Percentiles rank a stretch among this genome's conserved stretches.
Evolutionary conservation across 2,888 invertebrate species (phyloP).

Genomic region (Sussaba pulchella): DNA sequence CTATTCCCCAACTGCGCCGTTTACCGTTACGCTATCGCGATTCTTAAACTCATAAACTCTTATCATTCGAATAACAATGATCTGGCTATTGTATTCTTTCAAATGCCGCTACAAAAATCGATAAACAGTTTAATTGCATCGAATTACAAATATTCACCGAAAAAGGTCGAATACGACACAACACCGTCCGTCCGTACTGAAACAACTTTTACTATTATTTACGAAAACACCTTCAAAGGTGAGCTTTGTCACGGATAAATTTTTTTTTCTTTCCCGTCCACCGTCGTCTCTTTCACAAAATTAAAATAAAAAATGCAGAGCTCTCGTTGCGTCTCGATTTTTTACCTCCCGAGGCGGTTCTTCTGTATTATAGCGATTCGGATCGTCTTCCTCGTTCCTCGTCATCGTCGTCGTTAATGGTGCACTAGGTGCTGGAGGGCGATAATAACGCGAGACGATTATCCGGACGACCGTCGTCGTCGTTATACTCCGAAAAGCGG

Average conservation of each 20-base stretch:
- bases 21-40: no score
- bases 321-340: constrained; percentile 36
- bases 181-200: not conserved
- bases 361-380: constrained; percentile 54
- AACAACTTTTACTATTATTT: constrained; percentile 21
- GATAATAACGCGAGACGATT: constrained; percentile 64
- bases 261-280: constrained; percentile 21
- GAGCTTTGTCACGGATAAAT: not conserved
- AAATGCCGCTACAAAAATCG: no score
- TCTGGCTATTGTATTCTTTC: no score
- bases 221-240: constrained; percentile 19
- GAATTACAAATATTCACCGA: constrained; percentile 73
- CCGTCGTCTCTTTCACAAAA: constrained; percentile 40
- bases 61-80: no score
- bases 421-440: constrained; percentile 21
- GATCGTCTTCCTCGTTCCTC: constrained; percentile 30
- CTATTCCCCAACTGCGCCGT: no score
- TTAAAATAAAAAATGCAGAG: constrained; percentile 38
- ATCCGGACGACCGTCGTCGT: constrained; percentile 67
- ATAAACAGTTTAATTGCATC: no score
- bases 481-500: constrained; percentile 65
- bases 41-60: no score
- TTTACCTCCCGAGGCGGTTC: constrained; percentile 38
- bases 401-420: constrained; percentile 47
- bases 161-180: no score